A percentile compares a stretch with the other conserved stretches of the same genome.
These are phyloP conservation scores for Labroides dimidiatus DNA, from an alignment of 2,797 vertebrate species.

Conservation along the genomic window DNA sequence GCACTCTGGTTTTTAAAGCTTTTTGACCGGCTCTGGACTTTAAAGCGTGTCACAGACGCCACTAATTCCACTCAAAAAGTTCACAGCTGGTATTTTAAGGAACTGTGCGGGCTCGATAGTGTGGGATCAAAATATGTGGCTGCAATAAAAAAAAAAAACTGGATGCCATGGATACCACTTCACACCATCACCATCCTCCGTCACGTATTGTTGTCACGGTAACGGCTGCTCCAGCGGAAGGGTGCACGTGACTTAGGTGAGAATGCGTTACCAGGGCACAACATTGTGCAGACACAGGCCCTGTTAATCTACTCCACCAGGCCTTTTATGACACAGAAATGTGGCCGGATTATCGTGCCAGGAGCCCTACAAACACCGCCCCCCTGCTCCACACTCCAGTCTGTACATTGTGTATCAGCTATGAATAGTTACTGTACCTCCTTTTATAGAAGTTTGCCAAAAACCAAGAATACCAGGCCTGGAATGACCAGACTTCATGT, in stretches of 20 bases:
- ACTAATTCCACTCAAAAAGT: conserved; percentile 13
- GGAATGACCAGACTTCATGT: not conserved
- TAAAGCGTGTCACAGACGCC: conserved; percentile 11
- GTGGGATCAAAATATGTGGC: conserved; percentile 32
- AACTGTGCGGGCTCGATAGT: conserved; percentile 9
- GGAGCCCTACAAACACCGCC: not conserved
- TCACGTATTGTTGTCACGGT: conserved; percentile 67
- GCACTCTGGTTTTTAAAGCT: conserved; percentile 1
- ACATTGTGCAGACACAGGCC: conserved; percentile 7
- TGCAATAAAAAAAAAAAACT: conserved; percentile 51
- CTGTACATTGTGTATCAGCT: not conserved
- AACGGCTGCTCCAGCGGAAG: conserved; percentile 45
- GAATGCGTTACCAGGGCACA: conserved; percentile 16
- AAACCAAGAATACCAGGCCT: not conserved
- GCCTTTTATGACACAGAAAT: conserved; percentile 6
- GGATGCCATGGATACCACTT: conserved; percentile 64
- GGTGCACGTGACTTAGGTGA: conserved; percentile 44
- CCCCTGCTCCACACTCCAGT: not conserved
- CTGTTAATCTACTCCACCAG: conserved; percentile 13
- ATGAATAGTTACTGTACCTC: conserved; percentile 7
- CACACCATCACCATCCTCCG: conserved; percentile 32
- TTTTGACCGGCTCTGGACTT: conserved; percentile 11
- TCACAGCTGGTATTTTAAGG: conserved; percentile 12
- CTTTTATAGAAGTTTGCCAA: not conserved
- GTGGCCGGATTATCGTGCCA: not conserved